A percentile compares a stretch with the other conserved stretches of the same genome.
These are phyloP conservation scores for Datnioides undecimradiatus DNA, from an alignment of 2,113 vertebrate genomes.

Conservation along the genomic window DNA sequence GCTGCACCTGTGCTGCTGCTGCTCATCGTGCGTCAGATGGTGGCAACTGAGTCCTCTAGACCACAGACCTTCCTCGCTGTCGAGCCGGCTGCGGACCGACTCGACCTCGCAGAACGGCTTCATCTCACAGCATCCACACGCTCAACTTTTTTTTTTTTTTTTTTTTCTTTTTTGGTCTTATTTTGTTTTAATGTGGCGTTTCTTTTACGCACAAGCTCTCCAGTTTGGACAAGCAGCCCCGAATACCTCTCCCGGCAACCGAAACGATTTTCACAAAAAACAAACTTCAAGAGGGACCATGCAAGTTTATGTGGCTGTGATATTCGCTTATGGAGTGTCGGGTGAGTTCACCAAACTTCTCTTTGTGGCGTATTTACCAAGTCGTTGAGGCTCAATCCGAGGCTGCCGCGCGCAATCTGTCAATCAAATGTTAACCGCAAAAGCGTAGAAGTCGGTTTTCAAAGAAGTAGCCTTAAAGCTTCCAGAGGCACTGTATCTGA, in stretches of 20 bases:
- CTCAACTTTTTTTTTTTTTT: no score
- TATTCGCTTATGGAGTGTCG: constrained; percentile 58
- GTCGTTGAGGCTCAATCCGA: neutral
- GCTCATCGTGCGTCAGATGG: constrained; percentile 57
- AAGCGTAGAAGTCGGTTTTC: no score
- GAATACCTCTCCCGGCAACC: rapidly evolving
- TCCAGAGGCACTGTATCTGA: neutral
- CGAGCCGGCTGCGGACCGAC: constrained; percentile 21
- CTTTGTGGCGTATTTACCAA: rapidly evolving
- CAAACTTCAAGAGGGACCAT: constrained; percentile 43
- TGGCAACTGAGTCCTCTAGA: constrained; percentile 18
- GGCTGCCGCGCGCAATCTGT: neutral
- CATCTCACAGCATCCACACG: neutral
- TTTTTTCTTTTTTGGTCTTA: no score
- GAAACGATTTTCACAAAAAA: neutral
- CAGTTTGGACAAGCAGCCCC: neutral
- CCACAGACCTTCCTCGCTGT: neutral
- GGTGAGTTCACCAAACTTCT: constrained; percentile 66
- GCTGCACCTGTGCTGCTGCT: constrained; percentile 53
- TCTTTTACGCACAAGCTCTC: constrained; percentile 43
- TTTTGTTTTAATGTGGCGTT: no score
- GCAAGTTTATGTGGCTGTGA: constrained; percentile 66
- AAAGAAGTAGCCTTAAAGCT: neutral
- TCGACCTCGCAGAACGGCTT: constrained; percentile 6
- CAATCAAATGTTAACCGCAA: neutral